Conservation (phyloP, 2,113 vertebrate genomes). For the Periophthalmus modestus region DNA sequence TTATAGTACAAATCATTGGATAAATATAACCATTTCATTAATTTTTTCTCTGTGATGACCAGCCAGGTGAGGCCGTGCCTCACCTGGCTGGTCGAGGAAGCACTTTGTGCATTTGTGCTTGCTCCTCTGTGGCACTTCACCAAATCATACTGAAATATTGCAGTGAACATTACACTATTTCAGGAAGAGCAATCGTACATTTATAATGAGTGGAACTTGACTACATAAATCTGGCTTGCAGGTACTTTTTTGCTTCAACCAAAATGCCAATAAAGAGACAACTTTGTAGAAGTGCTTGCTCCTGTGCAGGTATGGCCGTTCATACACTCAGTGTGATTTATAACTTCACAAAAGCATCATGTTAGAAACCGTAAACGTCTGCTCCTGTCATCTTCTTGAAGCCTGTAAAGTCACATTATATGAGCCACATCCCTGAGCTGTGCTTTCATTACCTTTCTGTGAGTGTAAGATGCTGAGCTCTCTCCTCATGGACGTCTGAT, state of each 20-base stretch:
- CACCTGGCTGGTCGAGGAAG: too few species aligned
- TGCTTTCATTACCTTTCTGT: neutral
- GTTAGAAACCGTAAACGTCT: neutral
- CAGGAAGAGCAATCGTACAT: too few species aligned
- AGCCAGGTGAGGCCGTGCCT: too few species aligned
- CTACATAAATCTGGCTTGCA: too few species aligned
- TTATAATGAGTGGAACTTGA: too few species aligned
- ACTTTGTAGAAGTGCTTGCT: neutral
- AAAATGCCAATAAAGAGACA: neutral
- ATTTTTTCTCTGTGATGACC: too few species aligned
- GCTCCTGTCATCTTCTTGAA: neutral
- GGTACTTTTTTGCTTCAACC: too few species aligned
- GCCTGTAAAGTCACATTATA: slow-evolving; percentile 1
- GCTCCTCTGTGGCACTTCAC: neutral
- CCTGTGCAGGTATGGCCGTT: neutral
- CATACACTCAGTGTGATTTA: slow-evolving; percentile 7
- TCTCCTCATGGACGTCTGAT: neutral
- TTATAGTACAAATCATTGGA: too few species aligned
- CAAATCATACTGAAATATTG: neutral
- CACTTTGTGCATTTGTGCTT: too few species aligned
- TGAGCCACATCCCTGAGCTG: neutral
- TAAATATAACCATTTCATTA: too few species aligned
- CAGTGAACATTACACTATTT: neutral
- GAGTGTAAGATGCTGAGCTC: neutral
- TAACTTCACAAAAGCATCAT: slow-evolving; percentile 3